Conservation (phyloP, 2,113 vertebrate genomes). For the Sciurus niger region DNA sequence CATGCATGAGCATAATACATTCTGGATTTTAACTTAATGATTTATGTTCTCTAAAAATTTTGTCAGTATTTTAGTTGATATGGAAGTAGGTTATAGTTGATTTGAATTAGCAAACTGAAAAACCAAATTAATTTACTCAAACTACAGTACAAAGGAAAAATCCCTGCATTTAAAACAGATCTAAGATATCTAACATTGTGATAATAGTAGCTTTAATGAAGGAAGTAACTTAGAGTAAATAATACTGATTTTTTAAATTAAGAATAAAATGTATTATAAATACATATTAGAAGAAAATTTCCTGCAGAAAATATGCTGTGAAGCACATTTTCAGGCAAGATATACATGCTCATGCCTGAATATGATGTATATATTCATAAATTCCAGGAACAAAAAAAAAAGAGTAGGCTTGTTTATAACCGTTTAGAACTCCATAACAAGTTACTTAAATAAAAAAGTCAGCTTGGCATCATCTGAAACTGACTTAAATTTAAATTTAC, state of each 20-base stretch:
- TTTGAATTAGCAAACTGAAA: background rate
- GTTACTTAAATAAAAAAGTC: background rate
- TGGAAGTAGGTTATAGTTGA: background rate
- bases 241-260: background rate
- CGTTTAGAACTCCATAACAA: background rate
- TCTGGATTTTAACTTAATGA: background rate
- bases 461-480: background rate
- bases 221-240: background rate
- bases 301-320: background rate
- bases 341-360: background rate
- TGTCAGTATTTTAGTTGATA: background rate
- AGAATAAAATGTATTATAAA: background rate
- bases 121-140: background rate
- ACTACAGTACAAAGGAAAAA: background rate
- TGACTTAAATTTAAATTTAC: background rate
- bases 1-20: background rate
- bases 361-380: background rate
- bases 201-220: background rate
- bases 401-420: background rate
- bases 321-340: background rate
- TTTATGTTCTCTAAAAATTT: slow-evolving; percentile 1
- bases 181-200: background rate
- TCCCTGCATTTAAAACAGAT: background rate
- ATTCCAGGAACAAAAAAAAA: background rate
- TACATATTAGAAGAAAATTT: background rate